Evolutionary conservation across 2,888 invertebrate species (phyloP).

Genomic region (Rotaria macrura): DNA sequence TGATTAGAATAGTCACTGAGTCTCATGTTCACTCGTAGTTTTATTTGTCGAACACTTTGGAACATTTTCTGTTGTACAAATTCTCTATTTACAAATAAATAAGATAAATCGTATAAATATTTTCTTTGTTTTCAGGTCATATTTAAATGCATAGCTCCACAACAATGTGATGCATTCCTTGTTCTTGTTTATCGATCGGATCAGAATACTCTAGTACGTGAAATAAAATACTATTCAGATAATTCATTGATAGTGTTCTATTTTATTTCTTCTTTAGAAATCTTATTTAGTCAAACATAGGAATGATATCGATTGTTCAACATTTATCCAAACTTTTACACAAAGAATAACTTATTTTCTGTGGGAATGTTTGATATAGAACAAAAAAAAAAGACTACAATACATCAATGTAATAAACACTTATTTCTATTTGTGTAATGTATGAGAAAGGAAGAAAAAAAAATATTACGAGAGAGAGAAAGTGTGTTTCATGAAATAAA

Average conservation of each 20-base stretch:
- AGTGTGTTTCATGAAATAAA: too few species aligned
- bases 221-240: neutral
- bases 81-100: too few species aligned
- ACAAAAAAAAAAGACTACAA: too few species aligned
- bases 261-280: neutral
- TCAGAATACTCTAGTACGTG: neutral
- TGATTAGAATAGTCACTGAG: too few species aligned
- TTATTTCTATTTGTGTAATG: neutral
- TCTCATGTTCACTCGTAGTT: too few species aligned
- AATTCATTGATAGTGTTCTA: neutral
- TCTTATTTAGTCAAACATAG: neutral
- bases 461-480: too few species aligned
- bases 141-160: neutral
- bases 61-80: too few species aligned
- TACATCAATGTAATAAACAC: neutral
- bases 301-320: neutral
- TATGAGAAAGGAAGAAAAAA: neutral
- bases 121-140: neutral
- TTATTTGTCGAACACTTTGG: too few species aligned
- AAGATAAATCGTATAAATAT: too few species aligned
- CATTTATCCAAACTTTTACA: conserved; percentile 1
- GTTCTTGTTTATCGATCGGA: neutral
- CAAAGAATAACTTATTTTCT: neutral
- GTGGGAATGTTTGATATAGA: neutral
- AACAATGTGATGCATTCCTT: neutral